Evolutionary conservation across 2,113 vertebrate species (phyloP).

Genomic region (Diphyllodes magnificus): DNA sequence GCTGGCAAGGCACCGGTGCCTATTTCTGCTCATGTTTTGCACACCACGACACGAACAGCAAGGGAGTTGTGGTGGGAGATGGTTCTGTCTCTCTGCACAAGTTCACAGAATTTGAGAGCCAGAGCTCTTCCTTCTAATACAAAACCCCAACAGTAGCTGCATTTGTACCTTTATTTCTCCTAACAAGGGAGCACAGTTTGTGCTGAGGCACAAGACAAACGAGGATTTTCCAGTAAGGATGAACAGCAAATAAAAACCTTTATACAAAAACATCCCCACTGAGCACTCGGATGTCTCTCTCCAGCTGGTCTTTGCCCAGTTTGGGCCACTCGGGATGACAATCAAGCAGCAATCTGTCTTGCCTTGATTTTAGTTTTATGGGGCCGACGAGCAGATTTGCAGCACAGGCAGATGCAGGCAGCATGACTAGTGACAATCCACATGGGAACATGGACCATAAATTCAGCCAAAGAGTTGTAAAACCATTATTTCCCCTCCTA

Average conservation of each 20-base stretch:
- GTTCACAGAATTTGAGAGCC: not conserved
- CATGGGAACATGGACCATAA: not conserved
- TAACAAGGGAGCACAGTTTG: not conserved
- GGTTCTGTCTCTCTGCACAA: not conserved
- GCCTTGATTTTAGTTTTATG: not conserved
- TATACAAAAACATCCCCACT: not conserved
- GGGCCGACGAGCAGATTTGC: not conserved
- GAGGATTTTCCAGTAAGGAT: not conserved
- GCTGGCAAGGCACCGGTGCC: not conserved
- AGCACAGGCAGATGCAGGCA: not conserved
- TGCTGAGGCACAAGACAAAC: not conserved
- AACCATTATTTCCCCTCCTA: not conserved
- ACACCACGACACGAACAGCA: fast-evolving
- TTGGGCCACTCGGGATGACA: not conserved
- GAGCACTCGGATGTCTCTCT: not conserved
- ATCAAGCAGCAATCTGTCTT: not conserved
- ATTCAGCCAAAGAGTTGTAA: not conserved
- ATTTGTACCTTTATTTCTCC: not conserved
- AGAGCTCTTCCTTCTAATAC: not conserved
- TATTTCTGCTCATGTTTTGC: fast-evolving
- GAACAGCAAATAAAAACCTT: not conserved
- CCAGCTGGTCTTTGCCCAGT: not conserved
- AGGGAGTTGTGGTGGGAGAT: fast-evolving
- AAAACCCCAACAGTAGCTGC: not conserved
- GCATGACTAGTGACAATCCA: not conserved